Conservation (phyloP, 1,140 invertebrate genomes). For the Gonioctena quinquepunctata region DNA sequence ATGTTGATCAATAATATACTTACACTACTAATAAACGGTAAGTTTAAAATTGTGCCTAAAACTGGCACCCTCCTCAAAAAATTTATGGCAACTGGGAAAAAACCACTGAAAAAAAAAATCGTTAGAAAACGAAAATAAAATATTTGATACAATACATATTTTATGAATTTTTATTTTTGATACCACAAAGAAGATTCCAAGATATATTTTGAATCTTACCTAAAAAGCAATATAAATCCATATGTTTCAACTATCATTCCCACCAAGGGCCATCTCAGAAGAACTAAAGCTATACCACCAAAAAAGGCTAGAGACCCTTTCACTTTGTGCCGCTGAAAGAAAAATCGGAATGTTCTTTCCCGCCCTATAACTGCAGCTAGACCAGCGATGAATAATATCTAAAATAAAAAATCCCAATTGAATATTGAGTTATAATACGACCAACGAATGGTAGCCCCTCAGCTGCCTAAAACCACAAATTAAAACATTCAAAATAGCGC, state of each 20-base stretch:
- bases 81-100: conserved; percentile 87
- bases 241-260: conserved; percentile 96
- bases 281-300: conserved; percentile 90
- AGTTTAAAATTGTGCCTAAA: conserved; percentile 72
- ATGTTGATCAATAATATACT: conserved; percentile 19
- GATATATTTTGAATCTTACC: conserved; percentile 53
- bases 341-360: conserved; percentile 94
- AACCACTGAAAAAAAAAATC: conserved; percentile 66
- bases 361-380: conserved; percentile 95
- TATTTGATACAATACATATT: neutral
- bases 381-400: conserved; percentile 94
- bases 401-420: conserved; percentile 47
- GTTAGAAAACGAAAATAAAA: conserved; percentile 14
- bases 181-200: neutral
- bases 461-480: too few relatives aligned
- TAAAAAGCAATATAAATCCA: conserved; percentile 82
- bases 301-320: conserved; percentile 92
- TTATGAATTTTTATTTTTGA: neutral
- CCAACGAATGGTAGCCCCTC: too few relatives aligned
- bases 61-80: conserved; percentile 81
- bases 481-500: too few relatives aligned
- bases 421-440: too few relatives aligned
- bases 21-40: conserved; percentile 71
- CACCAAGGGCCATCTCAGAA: conserved; percentile 94
- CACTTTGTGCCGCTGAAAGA: conserved; percentile 97